phyloP scores from a whole-genome alignment of 2,797 vertebrate genomes.

The Limnodromus scolopaceus region DNA sequence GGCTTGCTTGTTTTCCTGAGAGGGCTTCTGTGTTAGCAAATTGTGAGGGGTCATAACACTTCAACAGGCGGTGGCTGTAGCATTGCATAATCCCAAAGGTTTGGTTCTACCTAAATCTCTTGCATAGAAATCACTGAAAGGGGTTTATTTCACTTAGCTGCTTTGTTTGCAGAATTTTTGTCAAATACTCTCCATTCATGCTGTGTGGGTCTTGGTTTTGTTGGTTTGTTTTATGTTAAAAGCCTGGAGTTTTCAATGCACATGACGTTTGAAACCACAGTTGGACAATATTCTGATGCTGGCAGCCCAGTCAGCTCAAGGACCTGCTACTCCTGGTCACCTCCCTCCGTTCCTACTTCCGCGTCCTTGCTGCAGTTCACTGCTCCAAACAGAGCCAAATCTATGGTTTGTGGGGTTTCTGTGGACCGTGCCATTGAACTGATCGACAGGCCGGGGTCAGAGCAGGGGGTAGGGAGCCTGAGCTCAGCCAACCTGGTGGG shows the following conservation, averaged over 20 bases:
- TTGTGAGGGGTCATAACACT: background rate
- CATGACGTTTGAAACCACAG: background rate
- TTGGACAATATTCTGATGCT: background rate
- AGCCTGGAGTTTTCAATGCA: background rate
- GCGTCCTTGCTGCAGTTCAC: background rate
- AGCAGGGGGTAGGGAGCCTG: background rate
- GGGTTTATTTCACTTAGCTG: background rate
- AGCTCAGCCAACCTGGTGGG: background rate
- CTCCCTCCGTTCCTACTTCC: background rate
- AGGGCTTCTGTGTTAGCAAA: background rate
- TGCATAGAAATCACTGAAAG: background rate
- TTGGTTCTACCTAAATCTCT: background rate
- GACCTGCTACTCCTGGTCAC: background rate
- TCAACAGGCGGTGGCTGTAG: background rate
- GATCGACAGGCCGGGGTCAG: fast-evolving
- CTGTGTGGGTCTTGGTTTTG: background rate
- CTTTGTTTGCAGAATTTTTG: background rate
- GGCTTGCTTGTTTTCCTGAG: background rate
- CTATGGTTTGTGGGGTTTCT: background rate
- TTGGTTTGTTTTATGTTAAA: background rate
- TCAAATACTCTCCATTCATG: background rate
- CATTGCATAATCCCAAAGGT: background rate
- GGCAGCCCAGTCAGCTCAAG: background rate
- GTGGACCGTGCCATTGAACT: background rate
- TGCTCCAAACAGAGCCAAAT: background rate